Conservation (phyloP, 2,113 vertebrate species). For the Oceanodroma tethys region DNA sequence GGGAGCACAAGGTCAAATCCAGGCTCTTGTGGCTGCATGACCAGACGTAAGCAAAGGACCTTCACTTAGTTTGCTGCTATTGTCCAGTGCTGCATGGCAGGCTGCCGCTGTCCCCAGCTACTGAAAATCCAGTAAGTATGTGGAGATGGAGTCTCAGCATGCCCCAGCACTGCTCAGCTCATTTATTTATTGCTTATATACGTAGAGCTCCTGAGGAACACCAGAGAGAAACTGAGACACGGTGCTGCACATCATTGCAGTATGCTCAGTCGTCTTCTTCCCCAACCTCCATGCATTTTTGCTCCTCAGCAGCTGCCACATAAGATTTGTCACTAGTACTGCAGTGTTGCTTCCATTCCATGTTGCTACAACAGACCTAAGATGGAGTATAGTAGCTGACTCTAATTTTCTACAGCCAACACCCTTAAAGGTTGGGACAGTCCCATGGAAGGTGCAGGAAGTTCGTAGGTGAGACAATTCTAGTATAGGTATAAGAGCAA, state of each 20-base stretch:
- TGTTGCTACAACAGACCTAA: neutral
- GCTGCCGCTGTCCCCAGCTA: neutral
- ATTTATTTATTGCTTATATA: neutral
- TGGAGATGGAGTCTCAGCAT: neutral
- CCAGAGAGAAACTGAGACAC: neutral
- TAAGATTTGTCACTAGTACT: neutral
- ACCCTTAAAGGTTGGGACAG: neutral
- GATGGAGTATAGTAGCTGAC: neutral
- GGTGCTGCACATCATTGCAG: neutral
- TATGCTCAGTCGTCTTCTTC: neutral
- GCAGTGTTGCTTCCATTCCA: neutral
- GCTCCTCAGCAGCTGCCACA: neutral
- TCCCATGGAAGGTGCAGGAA: neutral
- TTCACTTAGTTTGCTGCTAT: neutral
- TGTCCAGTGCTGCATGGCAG: neutral
- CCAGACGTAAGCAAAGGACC: neutral
- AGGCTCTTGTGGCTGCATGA: accelerated
- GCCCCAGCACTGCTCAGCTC: neutral
- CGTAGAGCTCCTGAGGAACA: neutral
- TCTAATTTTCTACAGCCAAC: neutral
- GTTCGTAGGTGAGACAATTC: neutral
- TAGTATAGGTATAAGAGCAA: neutral
- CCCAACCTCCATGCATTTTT: neutral
- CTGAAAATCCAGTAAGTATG: neutral
- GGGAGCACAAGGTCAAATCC: neutral